phyloP scores from a whole-genome alignment of 2,113 vertebrate genomes.

The mouse (Mus musculus) region DNA sequence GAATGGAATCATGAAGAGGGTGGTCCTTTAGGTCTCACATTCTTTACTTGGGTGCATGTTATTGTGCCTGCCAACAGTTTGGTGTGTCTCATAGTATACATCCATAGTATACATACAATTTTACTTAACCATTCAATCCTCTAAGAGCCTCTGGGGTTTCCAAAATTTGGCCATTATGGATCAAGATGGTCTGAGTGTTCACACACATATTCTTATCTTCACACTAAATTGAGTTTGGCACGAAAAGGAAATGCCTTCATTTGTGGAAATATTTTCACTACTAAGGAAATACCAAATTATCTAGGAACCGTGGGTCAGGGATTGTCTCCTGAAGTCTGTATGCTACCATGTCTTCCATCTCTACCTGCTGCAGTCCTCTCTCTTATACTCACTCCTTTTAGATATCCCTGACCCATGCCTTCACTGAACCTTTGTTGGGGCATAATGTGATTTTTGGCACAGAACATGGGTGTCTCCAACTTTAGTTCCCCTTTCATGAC shows the following conservation, averaged over 20 bases:
- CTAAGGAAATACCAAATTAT: background rate
- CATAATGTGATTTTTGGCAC: background rate
- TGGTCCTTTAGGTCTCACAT: background rate
- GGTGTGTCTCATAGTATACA: background rate
- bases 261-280: background rate
- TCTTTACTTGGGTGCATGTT: background rate
- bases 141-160: background rate
- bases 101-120: background rate
- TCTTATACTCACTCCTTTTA: background rate
- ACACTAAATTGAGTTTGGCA: background rate
- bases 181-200: background rate
- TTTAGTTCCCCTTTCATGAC: background rate
- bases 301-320: background rate
- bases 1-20: background rate
- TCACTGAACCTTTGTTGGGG: background rate
- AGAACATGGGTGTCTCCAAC: background rate
- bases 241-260: background rate
- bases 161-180: background rate
- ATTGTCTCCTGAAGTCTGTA: background rate
- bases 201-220: background rate
- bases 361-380: no score
- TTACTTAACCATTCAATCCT: background rate
- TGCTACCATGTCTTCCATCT: background rate
- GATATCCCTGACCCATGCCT: background rate
- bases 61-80: background rate